Conservation (phyloP, 2,113 vertebrate genomes). For the Myiagra hebetior region DNA sequence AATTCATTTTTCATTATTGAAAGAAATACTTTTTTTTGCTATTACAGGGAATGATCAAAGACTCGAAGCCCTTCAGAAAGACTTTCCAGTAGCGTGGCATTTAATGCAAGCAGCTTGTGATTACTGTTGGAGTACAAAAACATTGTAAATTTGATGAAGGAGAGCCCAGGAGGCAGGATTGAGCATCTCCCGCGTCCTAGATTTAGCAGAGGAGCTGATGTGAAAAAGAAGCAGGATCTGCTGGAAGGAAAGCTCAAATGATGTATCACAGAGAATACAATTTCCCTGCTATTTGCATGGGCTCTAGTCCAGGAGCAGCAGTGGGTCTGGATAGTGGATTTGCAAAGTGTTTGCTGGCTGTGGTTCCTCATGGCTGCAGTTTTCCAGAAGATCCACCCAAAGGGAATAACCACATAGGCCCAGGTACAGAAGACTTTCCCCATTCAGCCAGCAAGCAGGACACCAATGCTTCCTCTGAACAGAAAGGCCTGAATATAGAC, state of each 20-base stretch:
- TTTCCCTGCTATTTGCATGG: background rate
- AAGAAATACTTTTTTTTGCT: background rate
- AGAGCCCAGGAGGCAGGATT: constrained; percentile 31
- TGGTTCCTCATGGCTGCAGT: background rate
- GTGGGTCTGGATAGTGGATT: background rate
- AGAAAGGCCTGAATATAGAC: background rate
- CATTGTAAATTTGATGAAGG: background rate
- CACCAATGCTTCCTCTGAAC: background rate
- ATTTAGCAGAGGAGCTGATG: background rate
- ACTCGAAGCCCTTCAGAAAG: background rate
- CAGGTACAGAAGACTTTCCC: background rate
- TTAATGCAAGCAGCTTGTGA: background rate
- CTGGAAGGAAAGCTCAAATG: background rate
- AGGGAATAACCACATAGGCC: background rate
- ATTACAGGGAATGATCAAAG: background rate
- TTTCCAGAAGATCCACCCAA: background rate
- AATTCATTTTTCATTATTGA: background rate
- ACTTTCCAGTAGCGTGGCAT: background rate
- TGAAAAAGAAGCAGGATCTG: background rate
- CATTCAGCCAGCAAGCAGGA: background rate
- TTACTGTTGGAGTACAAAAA: background rate
- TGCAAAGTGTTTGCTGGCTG: background rate
- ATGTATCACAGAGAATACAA: background rate
- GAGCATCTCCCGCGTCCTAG: background rate
- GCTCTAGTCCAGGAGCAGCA: background rate